Percentiles rank a stretch among this genome's conserved stretches.
Conservation (phyloP, 2,797 vertebrate genomes). For the Bucorvus abyssinicus region DNA sequence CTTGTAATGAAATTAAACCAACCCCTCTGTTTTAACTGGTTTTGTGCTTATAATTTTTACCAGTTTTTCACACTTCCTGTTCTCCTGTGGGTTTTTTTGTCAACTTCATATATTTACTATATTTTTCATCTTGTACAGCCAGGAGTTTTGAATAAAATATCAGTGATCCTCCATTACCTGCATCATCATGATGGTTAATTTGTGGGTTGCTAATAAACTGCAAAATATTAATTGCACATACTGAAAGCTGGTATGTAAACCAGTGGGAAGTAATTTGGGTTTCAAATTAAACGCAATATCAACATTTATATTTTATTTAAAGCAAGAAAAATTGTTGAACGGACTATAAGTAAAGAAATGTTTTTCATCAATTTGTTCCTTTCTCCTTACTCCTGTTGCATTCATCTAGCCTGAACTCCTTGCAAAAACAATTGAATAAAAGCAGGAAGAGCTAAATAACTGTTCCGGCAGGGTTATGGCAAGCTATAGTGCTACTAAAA, state of each 20-base stretch:
- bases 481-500: neutral
- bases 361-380: neutral
- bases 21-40: neutral
- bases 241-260: neutral
- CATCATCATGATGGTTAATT: neutral
- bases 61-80: neutral
- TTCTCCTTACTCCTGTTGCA: neutral
- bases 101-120: neutral
- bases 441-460: neutral
- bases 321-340: conserved; percentile 70
- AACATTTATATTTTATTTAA: conserved; percentile 48
- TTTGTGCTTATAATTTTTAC: neutral
- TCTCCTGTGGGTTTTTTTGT: neutral
- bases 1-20: conserved; percentile 42
- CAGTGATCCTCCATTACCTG: neutral
- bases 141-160: neutral
- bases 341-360: conserved; percentile 71
- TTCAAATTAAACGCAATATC: neutral
- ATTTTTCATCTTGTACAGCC: neutral
- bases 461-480: neutral
- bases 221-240: neutral
- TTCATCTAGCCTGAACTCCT: neutral
- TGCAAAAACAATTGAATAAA: neutral
- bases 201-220: neutral
- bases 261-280: neutral